Evolutionary conservation across 2,797 vertebrate species (phyloP), one percentile per base, ranked within the genome.

Genomic region (Oreonectes daqikongensis): DNA sequence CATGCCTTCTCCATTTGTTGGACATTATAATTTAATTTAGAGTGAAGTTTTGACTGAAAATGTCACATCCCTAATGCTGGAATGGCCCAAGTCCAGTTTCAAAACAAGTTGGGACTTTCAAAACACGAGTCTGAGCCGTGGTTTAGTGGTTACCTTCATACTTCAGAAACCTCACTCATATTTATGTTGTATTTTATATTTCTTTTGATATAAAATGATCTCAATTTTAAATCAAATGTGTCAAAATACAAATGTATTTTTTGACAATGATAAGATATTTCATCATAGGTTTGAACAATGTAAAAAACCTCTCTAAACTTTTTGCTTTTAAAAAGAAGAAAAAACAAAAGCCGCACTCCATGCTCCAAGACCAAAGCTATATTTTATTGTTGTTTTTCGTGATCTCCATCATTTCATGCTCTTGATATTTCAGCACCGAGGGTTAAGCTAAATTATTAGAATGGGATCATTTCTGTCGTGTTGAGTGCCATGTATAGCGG

Each of bases 361-460:
- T 55, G 5, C 61, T 50, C 35, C 1, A 28, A 22, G 26, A 57
- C 20, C 46, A 10, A 69, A 61, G 42, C 22, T n/a, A 17, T 38
- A 69, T 69, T 69, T 50, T 68, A 26, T 68, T 55, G 46, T 20
- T 30, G 15, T 30, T 2, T 70, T 44, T 75, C 32, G 38, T 38
- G 10, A 3, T 69, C 38, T 20, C 35, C 15, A 71, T 53, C 55
- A 44, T 40, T 66, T 72, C 72, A 61, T 57, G 59, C 73, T 67
- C 86, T 87, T 83, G 79, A 77, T 77, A 85, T 79, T 75, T 40
- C 24, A 22, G 17, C 59, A 52, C 18, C 28, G 5, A 63, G 55
- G 69, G 74, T 80, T 79, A 82, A 87, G 82, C 81, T 61, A 60
- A 86, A 79, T 85, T 75, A 81, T 18, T 81, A 75, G 53, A 82